Evolutionary conservation across 2,113 vertebrate genomes (phyloP).

Genomic region (Agelaius tricolor): DNA sequence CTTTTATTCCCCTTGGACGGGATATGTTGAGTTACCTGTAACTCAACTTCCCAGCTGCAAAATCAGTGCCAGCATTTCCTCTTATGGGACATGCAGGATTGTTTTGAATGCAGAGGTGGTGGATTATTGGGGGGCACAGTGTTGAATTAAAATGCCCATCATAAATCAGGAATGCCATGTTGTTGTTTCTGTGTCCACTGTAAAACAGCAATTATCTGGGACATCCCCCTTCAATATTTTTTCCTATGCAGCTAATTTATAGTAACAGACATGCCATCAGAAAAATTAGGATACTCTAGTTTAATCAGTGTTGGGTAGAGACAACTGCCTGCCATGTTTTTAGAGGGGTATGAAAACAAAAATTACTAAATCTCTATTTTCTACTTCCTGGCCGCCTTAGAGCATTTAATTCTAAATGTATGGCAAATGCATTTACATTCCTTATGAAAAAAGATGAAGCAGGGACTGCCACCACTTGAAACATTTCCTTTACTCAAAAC

Average conservation of each 20-base stretch:
- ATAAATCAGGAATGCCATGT: background rate
- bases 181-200: background rate
- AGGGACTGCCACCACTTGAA: background rate
- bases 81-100: background rate
- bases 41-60: background rate
- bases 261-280: background rate
- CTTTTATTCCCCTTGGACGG: fast-evolving
- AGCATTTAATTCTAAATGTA: background rate
- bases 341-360: background rate
- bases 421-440: background rate
- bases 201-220: background rate
- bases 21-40: background rate
- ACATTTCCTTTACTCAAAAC: background rate
- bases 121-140: background rate
- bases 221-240: background rate
- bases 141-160: background rate
- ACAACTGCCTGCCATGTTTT: background rate
- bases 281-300: background rate
- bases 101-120: fast-evolving
- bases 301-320: background rate
- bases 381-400: background rate
- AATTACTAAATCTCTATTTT: background rate
- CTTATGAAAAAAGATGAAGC: background rate
- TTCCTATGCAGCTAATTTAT: background rate
- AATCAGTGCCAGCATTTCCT: background rate